phyloP scores from a whole-genome alignment of 2,888 invertebrate genomes.

The Acleris cristana region DNA sequence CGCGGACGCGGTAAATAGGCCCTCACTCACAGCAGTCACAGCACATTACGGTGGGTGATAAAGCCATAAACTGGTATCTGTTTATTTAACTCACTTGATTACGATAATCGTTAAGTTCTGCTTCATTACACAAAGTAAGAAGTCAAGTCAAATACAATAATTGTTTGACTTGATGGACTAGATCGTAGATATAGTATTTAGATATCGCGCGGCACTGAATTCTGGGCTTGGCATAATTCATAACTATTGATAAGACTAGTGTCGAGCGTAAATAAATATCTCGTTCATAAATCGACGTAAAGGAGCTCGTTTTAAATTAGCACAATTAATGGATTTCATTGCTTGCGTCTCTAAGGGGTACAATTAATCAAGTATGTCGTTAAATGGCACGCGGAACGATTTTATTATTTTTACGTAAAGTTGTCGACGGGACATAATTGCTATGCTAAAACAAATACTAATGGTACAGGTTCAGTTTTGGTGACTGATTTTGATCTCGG shows the following conservation, averaged over 20 bases:
- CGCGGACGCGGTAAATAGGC: constrained; percentile 61
- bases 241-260: constrained; percentile 3
- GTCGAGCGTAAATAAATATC: constrained; percentile 1
- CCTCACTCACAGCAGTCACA: constrained; percentile 27
- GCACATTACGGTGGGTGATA: constrained; percentile 57
- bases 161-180: constrained; percentile 17
- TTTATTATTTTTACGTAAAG: constrained; percentile 3
- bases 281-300: background rate
- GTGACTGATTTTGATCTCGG: too few species aligned
- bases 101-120: constrained; percentile 42
- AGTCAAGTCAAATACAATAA: constrained; percentile 14
- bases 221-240: constrained; percentile 9
- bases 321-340: background rate
- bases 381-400: constrained; percentile 25
- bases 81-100: constrained; percentile 47
- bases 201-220: constrained; percentile 26
- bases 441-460: too few species aligned
- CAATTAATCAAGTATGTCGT: background rate
- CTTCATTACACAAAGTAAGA: constrained; percentile 36
- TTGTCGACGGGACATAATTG: background rate
- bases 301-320: constrained; percentile 6
- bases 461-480: too few species aligned
- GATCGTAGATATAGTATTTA: constrained; percentile 24
- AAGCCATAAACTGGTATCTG: constrained; percentile 50
- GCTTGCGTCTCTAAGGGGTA: constrained; percentile 3